Percentiles rank a stretch among this genome's conserved stretches.
Conservation (phyloP, 2,113 vertebrate species). For the Geococcyx californianus region DNA sequence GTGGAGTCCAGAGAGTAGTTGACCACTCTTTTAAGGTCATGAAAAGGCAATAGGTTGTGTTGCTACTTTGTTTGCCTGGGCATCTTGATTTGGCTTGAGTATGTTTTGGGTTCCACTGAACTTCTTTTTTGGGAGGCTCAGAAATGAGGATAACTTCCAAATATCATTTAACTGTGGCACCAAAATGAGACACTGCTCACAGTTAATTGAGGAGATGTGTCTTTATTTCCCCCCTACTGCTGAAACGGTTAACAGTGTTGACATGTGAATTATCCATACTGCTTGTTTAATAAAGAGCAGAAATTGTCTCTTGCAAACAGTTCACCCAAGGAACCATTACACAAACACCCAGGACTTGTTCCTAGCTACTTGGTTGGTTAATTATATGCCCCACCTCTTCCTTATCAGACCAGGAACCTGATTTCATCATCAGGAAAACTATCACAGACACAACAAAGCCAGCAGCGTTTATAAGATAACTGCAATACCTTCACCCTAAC, state of each 20-base stretch:
- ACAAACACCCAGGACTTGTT: conserved; percentile 21
- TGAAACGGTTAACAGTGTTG: conserved; percentile 49
- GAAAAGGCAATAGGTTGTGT: not conserved
- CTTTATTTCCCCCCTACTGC: not conserved
- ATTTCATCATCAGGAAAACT: conserved; percentile 24
- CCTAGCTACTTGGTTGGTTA: conserved; percentile 21
- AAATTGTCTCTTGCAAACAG: conserved; percentile 4
- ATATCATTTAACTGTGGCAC: not conserved
- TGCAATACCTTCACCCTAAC: not conserved
- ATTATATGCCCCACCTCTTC: conserved; percentile 18
- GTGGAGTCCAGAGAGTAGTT: not conserved
- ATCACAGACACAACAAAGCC: conserved; percentile 2
- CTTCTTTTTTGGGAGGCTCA: not conserved
- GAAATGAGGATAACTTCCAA: not conserved
- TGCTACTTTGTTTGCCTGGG: not conserved
- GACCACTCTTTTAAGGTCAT: not conserved
- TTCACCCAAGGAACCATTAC: conserved; percentile 38
- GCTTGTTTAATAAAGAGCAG: conserved; percentile 9
- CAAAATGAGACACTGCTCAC: conserved; percentile 20
- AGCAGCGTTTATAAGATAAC: not conserved
- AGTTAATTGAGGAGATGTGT: not conserved
- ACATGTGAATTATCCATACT: conserved; percentile 36
- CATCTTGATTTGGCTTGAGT: not conserved
- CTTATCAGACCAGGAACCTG: conserved; percentile 11
- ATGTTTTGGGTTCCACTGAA: not conserved